Conservation (phyloP, 2,113 vertebrate species). For the Microtus ochrogaster region DNA sequence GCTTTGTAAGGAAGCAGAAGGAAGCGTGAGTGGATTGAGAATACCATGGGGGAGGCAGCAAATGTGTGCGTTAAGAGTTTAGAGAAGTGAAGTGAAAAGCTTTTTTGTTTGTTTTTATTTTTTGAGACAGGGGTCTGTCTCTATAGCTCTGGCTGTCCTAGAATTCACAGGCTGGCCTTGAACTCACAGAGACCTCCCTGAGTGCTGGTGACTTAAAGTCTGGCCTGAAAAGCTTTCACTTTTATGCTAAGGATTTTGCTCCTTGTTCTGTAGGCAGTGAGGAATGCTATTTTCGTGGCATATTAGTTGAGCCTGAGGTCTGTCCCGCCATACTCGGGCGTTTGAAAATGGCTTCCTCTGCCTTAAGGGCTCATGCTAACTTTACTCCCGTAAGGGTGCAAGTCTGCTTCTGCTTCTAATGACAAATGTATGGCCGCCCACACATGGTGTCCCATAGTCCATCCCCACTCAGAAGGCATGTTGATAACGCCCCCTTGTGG, state of each 20-base stretch:
- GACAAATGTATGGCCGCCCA: fast-evolving
- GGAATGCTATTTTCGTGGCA: not conserved
- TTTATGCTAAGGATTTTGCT: not conserved
- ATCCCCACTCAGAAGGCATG: fast-evolving
- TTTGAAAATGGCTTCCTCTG: not conserved
- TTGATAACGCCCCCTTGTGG: not conserved
- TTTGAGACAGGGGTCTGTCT: not conserved
- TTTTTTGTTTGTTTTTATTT: not conserved
- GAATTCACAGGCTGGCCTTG: not conserved
- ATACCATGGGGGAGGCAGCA: not conserved
- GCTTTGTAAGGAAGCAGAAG: not conserved
- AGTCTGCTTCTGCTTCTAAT: fast-evolving
- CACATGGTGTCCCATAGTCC: fast-evolving
- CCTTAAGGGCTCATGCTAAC: not conserved
- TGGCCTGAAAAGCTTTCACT: not conserved
- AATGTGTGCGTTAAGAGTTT: not conserved
- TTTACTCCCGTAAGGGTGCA: too few species aligned
- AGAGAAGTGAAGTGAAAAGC: not conserved
- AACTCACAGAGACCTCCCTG: too few species aligned
- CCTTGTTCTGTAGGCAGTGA: not conserved
- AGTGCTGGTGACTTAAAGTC: too few species aligned
- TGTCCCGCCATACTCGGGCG: not conserved
- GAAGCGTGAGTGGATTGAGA: not conserved
- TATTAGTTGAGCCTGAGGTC: not conserved
- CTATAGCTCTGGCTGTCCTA: not conserved